Evolutionary conservation across 2,113 vertebrate species (phyloP), one percentile per base, ranked within the genome.

Genomic region (Spilogale gracilis): DNA sequence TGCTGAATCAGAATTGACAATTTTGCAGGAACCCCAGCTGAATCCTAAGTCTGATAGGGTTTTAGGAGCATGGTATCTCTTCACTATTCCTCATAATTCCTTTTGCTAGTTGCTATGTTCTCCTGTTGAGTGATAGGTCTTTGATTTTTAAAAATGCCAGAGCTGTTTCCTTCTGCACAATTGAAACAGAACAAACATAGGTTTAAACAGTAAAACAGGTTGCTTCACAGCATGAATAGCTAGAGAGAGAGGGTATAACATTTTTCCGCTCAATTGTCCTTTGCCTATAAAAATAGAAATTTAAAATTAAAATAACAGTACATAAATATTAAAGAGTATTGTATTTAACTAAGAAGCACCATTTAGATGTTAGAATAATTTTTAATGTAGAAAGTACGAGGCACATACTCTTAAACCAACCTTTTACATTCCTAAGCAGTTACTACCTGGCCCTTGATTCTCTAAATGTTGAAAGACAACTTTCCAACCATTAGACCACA

Each of bases 181-280:
- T 81, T 95, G 97, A 97, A 97, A 97, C 92, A 96, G 97, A 97
- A 97, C 96, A 97, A 97, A 97, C 92, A 97, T 94, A 93, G 94
- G 88, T 93, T 97, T 97, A 97, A 97, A 96, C 83, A 94, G 95
- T 96, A 88, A 97, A 98, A 96, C 97, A 98, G 97, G 97, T 97
- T 98, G 97, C 96, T 93, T 97, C 97, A 85, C 98, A 98, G 97
- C 97, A 50, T 97, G 98, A 96, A 76, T 45, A 97, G 83, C 94
- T 83, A 61, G 73, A 89, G 30, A 97, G 71, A 90, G 56, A 63
- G 25, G 48, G 25, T 87, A 63, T 91, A 89, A 97, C 76, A 96
- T 94, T 96, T 97, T 97, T 96, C 84, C 30, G 56, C 61, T 96
- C 96, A 97, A 63, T 93, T 97, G 84, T 97, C 84, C 96, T 96